These are phyloP conservation scores for Ennomos fuscantarius DNA, from an alignment of 2,888 invertebrate species.

Conservation along the genomic window DNA sequence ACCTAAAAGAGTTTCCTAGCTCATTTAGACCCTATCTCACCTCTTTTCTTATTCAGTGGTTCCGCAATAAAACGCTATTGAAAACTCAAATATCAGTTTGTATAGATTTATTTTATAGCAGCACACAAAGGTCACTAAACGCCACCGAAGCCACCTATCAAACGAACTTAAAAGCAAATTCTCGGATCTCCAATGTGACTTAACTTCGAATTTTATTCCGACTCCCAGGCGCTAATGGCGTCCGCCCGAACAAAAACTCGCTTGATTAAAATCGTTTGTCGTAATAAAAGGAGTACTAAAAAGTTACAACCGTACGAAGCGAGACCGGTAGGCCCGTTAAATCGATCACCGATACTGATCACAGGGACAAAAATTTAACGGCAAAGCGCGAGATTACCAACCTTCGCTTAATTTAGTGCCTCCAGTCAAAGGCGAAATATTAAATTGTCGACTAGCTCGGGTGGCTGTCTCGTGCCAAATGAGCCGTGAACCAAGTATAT, in stretches of 20 bases:
- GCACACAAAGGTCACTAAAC: slow-evolving; percentile 43
- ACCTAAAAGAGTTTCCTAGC: slow-evolving; percentile 2
- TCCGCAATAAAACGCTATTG: slow-evolving; percentile 35
- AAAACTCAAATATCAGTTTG: slow-evolving; percentile 41
- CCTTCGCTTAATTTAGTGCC: slow-evolving; percentile 67
- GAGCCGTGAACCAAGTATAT: slow-evolving; percentile 70
- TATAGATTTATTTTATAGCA: slow-evolving; percentile 43
- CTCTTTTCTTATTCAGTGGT: slow-evolving; percentile 12
- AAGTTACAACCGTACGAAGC: slow-evolving; percentile 78
- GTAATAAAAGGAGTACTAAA: slow-evolving; percentile 83
- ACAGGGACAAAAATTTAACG: slow-evolving; percentile 78
- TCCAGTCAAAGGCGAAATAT: slow-evolving; percentile 61
- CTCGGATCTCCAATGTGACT: slow-evolving; percentile 72
- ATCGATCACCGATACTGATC: slow-evolving; percentile 82
- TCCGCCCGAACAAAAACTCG: slow-evolving; percentile 79
- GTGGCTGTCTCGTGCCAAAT: slow-evolving; percentile 57
- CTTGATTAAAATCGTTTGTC: slow-evolving; percentile 85
- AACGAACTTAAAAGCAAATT: slow-evolving; percentile 77
- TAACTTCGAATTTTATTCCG: slow-evolving; percentile 76
- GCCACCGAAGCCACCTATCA: slow-evolving; percentile 63
- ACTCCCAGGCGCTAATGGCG: slow-evolving; percentile 75
- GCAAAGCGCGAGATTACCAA: slow-evolving; percentile 49
- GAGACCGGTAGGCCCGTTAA: slow-evolving; percentile 78
- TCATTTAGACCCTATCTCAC: not conserved
- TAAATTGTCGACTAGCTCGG: slow-evolving; percentile 52